Base-by-base conservation (phyloP, 2,888 invertebrate species). In the Trissolcus japonicus region DNA sequence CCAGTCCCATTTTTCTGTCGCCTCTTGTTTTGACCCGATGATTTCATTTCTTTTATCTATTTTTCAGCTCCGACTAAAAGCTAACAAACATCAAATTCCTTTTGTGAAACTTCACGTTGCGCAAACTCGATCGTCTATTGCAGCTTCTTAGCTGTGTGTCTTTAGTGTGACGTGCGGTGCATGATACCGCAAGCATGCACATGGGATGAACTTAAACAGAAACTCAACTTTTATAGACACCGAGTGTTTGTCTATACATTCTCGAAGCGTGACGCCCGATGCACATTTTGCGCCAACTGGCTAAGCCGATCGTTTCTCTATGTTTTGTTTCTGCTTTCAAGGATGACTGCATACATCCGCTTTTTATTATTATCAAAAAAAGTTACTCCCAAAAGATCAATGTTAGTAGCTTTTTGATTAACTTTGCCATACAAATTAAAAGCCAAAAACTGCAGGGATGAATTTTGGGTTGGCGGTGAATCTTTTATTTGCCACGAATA, bases 181-280 rank as follows among this genome's bases (percentile, higher is more conserved):
- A 75, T 78, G 78, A 72, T 79, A 78, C 66, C 65, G 54, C 69
- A 40, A 65, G 48, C 48, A 60, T 68, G 78, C 78, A 69, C 78
- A 62, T 61, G 66, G 74, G 73, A 68, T 43, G 29, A 78, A 78
- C 72, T 78, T 65, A 74, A 73, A 78, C 66, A 78, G 65, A 68
- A 72, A 75, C 75, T 63, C 67, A 72, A 75, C 71, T 78, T 78
- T 78, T 71, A 71, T 62, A 63, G 76, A 72, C 71, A 66, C 78
- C 65, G 59, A 66, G 56, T 66, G 71, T 78, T 66, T 78, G 69
- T 78, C 69, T 69, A 46, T 46, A 74, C 71, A 71, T 51, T 16
- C 69, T 65, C 51, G 60, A 67, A 74, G 78, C 69, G 78, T 78
- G 69, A 78, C 65, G 69, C 56, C 19, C 71, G 51, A 51, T 59